phyloP scores from a whole-genome alignment of 2,113 vertebrate species.

The Oryzias curvinotus region DNA sequence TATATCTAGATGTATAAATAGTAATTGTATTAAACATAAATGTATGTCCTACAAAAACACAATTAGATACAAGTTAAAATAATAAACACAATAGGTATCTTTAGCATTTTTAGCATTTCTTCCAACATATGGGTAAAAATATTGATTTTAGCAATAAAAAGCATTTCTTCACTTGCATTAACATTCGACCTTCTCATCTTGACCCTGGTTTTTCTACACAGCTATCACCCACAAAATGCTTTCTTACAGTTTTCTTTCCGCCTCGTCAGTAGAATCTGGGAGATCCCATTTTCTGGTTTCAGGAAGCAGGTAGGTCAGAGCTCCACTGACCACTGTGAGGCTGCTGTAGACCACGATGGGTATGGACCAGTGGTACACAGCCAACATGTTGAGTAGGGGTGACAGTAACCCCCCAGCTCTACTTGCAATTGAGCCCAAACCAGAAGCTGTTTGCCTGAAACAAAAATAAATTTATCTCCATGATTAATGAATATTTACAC shows the following conservation, averaged over 20 bases:
- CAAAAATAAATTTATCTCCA: not conserved
- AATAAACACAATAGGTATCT: no score
- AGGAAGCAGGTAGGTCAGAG: constrained; percentile 73
- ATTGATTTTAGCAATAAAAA: not conserved
- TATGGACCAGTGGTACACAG: constrained; percentile 54
- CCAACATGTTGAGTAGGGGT: constrained; percentile 74
- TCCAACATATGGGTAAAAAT: no score
- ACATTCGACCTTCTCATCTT: not conserved
- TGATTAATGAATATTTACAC: not conserved
- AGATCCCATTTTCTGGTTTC: constrained; percentile 76
- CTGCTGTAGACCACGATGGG: constrained; percentile 76
- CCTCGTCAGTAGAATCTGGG: constrained; percentile 62
- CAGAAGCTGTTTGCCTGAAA: constrained; percentile 79
- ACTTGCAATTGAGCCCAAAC: constrained; percentile 68
- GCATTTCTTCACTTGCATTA: not conserved
- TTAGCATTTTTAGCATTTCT: no score
- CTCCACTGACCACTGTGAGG: constrained; percentile 46
- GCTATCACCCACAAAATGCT: not conserved
- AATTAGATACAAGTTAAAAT: no score
- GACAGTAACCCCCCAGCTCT: constrained; percentile 68
- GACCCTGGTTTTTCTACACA: no score
- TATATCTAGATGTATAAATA: no score
- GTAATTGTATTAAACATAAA: no score
- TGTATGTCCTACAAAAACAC: no score
- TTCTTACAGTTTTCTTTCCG: constrained; percentile 21